Percentiles rank a stretch among this genome's conserved stretches.
These are phyloP conservation scores for Sciurus vulgaris DNA, from an alignment of 2,797 vertebrate genomes.

Conservation along the genomic window DNA sequence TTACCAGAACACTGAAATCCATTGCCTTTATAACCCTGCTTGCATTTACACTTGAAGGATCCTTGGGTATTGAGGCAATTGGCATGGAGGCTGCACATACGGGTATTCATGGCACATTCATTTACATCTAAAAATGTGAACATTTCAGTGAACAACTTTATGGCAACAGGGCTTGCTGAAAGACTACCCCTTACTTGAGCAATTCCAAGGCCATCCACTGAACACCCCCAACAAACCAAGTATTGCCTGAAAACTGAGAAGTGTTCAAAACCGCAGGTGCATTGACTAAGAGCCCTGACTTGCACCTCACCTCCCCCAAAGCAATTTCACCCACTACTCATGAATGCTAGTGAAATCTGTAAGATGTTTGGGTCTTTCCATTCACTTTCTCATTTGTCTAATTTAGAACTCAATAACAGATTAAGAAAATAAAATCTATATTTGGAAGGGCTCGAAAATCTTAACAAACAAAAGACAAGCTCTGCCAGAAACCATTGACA, in stretches of 20 bases:
- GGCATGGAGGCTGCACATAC: slow-evolving; percentile 93
- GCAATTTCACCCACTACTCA: neutral
- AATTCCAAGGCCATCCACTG: neutral
- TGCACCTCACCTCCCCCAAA: neutral
- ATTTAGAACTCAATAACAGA: slow-evolving; percentile 20
- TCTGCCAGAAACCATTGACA: neutral
- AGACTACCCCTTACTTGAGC: neutral
- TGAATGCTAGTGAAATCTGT: neutral
- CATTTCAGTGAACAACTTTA: neutral
- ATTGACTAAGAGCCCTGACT: neutral
- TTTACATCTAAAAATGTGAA: slow-evolving; percentile 91
- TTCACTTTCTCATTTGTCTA: neutral
- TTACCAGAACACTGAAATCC: slow-evolving; percentile 95
- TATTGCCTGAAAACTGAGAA: neutral
- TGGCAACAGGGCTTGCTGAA: neutral
- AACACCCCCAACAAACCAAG: neutral
- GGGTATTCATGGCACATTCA: slow-evolving; percentile 91
- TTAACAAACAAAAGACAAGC: slow-evolving; percentile 10
- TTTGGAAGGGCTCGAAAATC: neutral
- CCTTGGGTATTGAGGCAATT: slow-evolving; percentile 95
- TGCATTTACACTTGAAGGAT: slow-evolving; percentile 96
- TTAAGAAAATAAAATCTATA: slow-evolving; percentile 5
- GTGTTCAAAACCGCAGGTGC: neutral
- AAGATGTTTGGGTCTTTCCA: neutral
- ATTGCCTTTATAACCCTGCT: slow-evolving; percentile 94